phyloP scores from a whole-genome alignment of 1,140 invertebrate genomes.

The Calliopsis andreniformis region DNA sequence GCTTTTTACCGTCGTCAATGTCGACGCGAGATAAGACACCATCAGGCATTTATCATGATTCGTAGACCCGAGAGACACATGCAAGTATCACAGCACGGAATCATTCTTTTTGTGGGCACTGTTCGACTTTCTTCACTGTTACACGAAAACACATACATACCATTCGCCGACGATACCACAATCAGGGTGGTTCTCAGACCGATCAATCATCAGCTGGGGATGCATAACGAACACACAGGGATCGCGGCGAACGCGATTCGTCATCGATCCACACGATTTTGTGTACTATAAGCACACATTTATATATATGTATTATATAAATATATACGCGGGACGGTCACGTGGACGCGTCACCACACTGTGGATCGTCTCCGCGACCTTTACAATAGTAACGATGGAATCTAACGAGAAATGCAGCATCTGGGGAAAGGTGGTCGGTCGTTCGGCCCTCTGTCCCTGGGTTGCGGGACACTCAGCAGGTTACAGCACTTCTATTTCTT shows the following conservation, averaged over 20 bases:
- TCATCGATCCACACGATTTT: slow-evolving; percentile 32
- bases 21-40: slow-evolving; percentile 15
- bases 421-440: background rate
- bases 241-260: slow-evolving; percentile 23
- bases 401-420: background rate
- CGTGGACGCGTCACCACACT: background rate
- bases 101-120: slow-evolving; percentile 10
- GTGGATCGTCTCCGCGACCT: slow-evolving; percentile 13
- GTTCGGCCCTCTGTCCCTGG: slow-evolving; percentile 17
- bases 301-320: slow-evolving; percentile 4
- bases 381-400: slow-evolving; percentile 26
- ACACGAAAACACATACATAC: background rate
- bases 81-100: background rate
- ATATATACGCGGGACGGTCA: background rate
- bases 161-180: background rate
- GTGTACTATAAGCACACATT: slow-evolving; percentile 9
- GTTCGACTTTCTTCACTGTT: slow-evolving; percentile 23
- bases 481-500: slow-evolving; percentile 56
- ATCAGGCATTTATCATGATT: too few species aligned
- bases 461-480: slow-evolving; percentile 39
- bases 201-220: slow-evolving; percentile 5
- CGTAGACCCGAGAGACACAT: too few species aligned
- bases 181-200: slow-evolving; percentile 12
- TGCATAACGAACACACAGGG: background rate
- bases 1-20: slow-evolving; percentile 19